These are phyloP conservation scores for Balanococcus diminutus DNA, from an alignment of 2,888 invertebrate species.

Conservation along the genomic window DNA sequence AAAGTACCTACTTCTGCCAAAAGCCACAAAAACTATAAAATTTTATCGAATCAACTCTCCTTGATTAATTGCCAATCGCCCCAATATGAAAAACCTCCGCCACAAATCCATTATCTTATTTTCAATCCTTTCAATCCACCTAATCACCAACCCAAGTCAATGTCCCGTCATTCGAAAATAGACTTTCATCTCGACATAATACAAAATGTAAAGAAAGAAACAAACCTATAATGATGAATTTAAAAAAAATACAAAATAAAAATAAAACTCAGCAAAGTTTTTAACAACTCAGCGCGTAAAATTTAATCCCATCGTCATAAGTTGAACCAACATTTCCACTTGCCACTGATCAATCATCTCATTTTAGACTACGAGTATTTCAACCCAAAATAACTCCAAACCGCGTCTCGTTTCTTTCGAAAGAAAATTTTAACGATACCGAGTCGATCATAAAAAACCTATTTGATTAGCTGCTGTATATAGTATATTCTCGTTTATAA, in stretches of 20 bases:
- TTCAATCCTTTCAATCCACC: too few relatives aligned
- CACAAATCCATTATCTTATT: too few relatives aligned
- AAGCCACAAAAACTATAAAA: too few relatives aligned
- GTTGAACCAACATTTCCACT: background rate
- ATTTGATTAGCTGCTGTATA: background rate
- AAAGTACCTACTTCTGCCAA: too few relatives aligned
- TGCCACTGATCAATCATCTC: background rate
- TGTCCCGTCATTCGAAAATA: too few relatives aligned
- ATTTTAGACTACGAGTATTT: background rate
- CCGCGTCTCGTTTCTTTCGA: background rate
- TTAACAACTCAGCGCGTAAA: background rate
- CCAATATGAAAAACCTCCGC: too few relatives aligned
- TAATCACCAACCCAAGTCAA: too few relatives aligned
- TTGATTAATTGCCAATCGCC: too few relatives aligned
- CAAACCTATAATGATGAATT: background rate
- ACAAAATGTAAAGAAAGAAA: too few relatives aligned
- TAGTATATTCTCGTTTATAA: background rate
- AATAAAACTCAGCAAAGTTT: background rate
- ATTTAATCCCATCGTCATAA: background rate
- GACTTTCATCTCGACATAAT: too few relatives aligned
- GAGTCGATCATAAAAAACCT: background rate
- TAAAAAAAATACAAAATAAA: background rate
- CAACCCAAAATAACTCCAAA: background rate
- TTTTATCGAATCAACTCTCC: too few relatives aligned
- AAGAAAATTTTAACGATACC: background rate